Evolutionary conservation across 2,113 vertebrate species (phyloP).

Genomic region (Cephalopterus ornatus): DNA sequence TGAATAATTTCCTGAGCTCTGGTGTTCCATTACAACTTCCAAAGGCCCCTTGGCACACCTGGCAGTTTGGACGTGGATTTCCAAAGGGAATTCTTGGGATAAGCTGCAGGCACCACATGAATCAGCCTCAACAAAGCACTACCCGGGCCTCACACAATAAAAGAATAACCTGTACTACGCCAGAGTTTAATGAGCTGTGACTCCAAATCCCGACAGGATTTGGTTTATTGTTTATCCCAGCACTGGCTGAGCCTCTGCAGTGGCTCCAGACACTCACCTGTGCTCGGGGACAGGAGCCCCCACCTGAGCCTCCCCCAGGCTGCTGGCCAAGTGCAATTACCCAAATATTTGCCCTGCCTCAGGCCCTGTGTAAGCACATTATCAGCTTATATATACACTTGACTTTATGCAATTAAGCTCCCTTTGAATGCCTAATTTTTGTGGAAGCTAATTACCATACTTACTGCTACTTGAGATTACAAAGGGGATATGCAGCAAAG

Average conservation of each 20-base stretch:
- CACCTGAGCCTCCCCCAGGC: not conserved
- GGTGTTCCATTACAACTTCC: not conserved
- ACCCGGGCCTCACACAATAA: not conserved
- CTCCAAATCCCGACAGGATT: conserved; percentile 25
- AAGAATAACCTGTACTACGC: conserved; percentile 1
- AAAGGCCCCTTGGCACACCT: not conserved
- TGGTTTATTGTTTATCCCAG: conserved; percentile 31
- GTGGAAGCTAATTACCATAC: conserved; percentile 3
- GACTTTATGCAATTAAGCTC: not conserved
- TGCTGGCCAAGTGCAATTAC: not conserved
- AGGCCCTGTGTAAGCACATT: conserved; percentile 13
- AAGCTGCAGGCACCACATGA: not conserved
- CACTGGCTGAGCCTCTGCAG: not conserved
- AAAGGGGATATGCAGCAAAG: not conserved
- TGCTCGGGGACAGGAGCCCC: not conserved
- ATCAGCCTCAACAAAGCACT: not conserved
- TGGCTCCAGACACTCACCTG: not conserved
- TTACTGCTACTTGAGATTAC: not conserved
- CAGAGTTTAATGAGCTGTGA: conserved; percentile 47
- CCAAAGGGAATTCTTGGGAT: not conserved
- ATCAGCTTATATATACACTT: not conserved
- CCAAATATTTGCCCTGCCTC: conserved; percentile 30
- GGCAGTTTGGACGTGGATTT: not conserved
- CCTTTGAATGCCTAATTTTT: conserved; percentile 13
- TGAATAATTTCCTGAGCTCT: not conserved